Evolutionary conservation across 2,797 vertebrate species (phyloP), one percentile per base, ranked within the genome.

Genomic region (Monodelphis domestica): DNA sequence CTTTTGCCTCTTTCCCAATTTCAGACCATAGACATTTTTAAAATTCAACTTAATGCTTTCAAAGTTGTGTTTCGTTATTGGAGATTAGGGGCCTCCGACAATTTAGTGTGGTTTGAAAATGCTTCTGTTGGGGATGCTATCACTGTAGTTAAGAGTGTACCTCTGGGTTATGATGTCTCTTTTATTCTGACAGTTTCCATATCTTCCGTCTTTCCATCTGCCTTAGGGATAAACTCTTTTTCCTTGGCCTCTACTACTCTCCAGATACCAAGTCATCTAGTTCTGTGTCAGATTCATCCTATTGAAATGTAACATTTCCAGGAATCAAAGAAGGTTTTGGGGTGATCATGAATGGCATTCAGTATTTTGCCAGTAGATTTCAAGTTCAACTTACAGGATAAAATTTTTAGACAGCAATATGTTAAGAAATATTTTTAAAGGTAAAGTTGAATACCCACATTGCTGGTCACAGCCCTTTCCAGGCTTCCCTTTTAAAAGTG

Each of bases 171-270:
- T 63, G 54, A 54, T 38, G 24, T 63, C 52, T 15, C 24, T 78
- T 63, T 89, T 87, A 24, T 92, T 95, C 26, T 51, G 89, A 1
- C 28, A 70, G 56, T 21, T 92, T 59, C 51, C 30, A 21, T n/a
- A 38, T 50, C 26, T 24, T 0, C n/a, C 7, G 45, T 12, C 51
- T 33, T 5, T 28, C 10, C 14, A 12, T 15, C 28, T 88, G 38
- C 78, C 10, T 91, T 88, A 56, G 57, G 53, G 84, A 50, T 90
- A 84, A 12, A 95, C 15, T 95, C 30, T 91, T 50, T 91, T 95
- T 84, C 30, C 63, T 91, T 70, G 93, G 6, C 15, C 30, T 91
- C 24, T 28, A 91, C 29, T 9, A n/a, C 90, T 89, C 21, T 89
- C 50, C 92, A 9, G 11, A 90, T 90, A 59, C 6, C 90, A 54